Evolutionary conservation across 92 coral and sea anemone genomes (phyloP).

Genomic region (Zoanthus sociatus): DNA sequence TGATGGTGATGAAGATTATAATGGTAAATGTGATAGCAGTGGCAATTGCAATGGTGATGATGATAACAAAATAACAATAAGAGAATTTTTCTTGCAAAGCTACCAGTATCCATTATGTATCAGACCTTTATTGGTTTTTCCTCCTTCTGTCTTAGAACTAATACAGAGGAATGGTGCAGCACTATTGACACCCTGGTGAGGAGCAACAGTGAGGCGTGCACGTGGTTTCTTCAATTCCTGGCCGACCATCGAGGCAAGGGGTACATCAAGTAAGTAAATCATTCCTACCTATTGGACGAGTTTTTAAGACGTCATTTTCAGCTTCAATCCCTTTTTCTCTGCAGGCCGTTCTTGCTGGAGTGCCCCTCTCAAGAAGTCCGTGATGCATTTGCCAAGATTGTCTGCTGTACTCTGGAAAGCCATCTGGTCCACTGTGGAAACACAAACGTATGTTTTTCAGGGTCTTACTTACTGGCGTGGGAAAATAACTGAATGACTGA

Average conservation of each 20-base stretch:
- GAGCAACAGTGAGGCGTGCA: constrained; percentile 83
- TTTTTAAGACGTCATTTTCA: background rate
- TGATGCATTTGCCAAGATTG: constrained; percentile 81
- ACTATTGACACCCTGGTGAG: constrained; percentile 70
- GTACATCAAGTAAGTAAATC: constrained; percentile 67
- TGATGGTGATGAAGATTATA: too few species aligned
- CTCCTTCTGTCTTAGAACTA: constrained; percentile 42
- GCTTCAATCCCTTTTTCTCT: background rate
- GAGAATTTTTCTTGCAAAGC: too few species aligned
- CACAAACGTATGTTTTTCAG: constrained; percentile 60
- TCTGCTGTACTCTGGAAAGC: constrained; percentile 73
- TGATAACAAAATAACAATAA: too few species aligned
- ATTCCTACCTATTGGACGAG: background rate
- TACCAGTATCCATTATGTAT: too few species aligned
- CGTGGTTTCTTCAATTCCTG: constrained; percentile 83
- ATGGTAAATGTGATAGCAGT: too few species aligned
- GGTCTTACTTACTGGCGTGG: too few species aligned
- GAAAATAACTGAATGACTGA: too few species aligned
- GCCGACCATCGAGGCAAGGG: constrained; percentile 92
- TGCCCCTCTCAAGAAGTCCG: constrained; percentile 92
- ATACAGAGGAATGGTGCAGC: constrained; percentile 87
- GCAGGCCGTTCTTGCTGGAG: constrained; percentile 83
- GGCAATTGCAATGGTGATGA: too few species aligned
- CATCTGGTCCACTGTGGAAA: constrained; percentile 77
- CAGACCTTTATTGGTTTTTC: background rate